These are phyloP conservation scores for Maccullochella peelii DNA, from an alignment of 2,113 vertebrate genomes.

Conservation along the genomic window DNA sequence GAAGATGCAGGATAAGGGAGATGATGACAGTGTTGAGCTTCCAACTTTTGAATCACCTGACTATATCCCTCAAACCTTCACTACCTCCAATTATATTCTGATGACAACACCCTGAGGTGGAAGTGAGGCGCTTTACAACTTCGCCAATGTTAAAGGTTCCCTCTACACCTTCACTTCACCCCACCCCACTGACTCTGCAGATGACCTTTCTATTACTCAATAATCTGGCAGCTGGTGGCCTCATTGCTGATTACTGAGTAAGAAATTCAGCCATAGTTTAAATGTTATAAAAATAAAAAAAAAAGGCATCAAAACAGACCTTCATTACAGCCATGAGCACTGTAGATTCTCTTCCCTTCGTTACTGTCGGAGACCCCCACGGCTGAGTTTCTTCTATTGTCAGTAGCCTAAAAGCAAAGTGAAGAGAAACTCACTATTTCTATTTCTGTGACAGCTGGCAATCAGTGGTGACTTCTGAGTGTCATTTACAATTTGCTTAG, in stretches of 20 bases:
- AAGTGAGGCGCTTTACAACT: not conserved
- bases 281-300: no score
- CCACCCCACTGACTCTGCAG: not conserved
- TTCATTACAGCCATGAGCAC: not conserved
- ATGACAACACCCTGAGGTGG: no score
- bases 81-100: not conserved
- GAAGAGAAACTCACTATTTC: not conserved
- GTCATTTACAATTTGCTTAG: not conserved
- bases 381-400: not conserved
- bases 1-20: not conserved
- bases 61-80: not conserved
- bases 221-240: not conserved
- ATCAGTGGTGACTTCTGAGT: not conserved
- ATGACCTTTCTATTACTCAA: not conserved
- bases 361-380: not conserved
- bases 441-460: not conserved
- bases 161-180: not conserved
- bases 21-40: not conserved
- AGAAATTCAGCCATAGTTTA: not conserved
- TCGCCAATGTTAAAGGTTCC: not conserved
- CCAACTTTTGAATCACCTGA: not conserved
- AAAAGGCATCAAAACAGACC: not conserved
- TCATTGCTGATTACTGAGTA: not conserved
- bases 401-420: not conserved
- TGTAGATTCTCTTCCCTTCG: not conserved